Conservation (phyloP, 2,888 invertebrate species). For the Cataglyphis cursor region DNA sequence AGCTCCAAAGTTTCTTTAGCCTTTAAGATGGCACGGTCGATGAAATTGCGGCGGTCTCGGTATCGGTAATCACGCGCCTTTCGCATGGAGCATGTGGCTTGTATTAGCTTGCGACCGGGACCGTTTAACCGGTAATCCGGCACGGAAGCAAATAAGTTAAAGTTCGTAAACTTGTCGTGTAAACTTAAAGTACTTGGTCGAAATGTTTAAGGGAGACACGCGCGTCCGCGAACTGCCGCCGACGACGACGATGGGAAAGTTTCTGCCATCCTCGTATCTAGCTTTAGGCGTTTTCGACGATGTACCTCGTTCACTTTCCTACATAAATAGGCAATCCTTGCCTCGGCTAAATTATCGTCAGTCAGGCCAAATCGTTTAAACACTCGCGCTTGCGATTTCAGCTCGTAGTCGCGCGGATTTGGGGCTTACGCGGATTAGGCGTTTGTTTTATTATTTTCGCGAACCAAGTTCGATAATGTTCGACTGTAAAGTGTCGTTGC, state of each 20-base stretch:
- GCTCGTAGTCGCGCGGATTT: slow-evolving; percentile 36
- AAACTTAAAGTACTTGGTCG: slow-evolving; percentile 62
- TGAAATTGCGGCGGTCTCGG: slow-evolving; percentile 29
- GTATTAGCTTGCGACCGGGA: slow-evolving; percentile 47
- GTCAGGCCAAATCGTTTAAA: slow-evolving; percentile 41
- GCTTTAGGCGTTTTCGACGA: slow-evolving; percentile 48
- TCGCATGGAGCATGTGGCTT: slow-evolving; percentile 23
- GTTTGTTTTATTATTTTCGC: slow-evolving; percentile 22
- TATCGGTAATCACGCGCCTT: slow-evolving; percentile 43
- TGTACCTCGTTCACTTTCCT: slow-evolving; percentile 38
- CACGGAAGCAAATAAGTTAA: slow-evolving; percentile 66
- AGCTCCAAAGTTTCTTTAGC: slow-evolving; percentile 27
- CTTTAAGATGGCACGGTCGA: slow-evolving; percentile 1
- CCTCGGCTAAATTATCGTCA: slow-evolving; percentile 50
- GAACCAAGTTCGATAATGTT: slow-evolving; percentile 34
- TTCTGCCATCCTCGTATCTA: slow-evolving; percentile 54
- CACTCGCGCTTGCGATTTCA: neutral
- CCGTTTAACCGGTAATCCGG: slow-evolving; percentile 66
- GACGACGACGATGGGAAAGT: slow-evolving; percentile 57
- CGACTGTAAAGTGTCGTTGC: slow-evolving; percentile 4
- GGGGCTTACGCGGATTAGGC: slow-evolving; percentile 36
- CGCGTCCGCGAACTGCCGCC: slow-evolving; percentile 26
- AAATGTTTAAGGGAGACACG: slow-evolving; percentile 61
- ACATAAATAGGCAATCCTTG: slow-evolving; percentile 30
- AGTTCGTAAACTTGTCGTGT: slow-evolving; percentile 60